phyloP scores from a whole-genome alignment of 2,113 vertebrate species.

The Anguilla rostrata region DNA sequence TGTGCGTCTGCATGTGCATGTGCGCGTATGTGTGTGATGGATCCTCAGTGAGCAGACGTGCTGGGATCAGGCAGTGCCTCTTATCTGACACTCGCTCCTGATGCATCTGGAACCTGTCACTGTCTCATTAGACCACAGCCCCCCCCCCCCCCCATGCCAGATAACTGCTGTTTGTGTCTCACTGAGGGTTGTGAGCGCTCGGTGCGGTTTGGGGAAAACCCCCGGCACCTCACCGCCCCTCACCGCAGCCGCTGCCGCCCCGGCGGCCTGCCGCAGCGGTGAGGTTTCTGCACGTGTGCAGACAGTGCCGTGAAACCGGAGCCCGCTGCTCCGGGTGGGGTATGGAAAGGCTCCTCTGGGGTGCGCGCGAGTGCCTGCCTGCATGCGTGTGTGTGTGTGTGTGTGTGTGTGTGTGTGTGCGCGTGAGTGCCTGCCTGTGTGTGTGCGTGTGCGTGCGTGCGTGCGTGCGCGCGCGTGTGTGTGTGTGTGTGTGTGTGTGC shows the following conservation, averaged over 20 bases:
- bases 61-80: background rate
- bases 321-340: conserved; percentile 45
- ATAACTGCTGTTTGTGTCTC: background rate
- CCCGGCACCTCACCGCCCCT: too few relatives aligned
- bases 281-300: conserved; percentile 40
- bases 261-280: too few relatives aligned
- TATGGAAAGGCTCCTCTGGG: background rate
- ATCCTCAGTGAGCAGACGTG: background rate
- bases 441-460: too few relatives aligned
- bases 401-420: too few relatives aligned
- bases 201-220: background rate
- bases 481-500: too few relatives aligned
- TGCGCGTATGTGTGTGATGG: background rate
- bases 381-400: too few relatives aligned
- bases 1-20: conserved; percentile 21
- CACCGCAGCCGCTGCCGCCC: background rate
- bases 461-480: too few relatives aligned
- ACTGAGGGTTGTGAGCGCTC: background rate
- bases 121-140: background rate
- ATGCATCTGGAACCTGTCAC: background rate
- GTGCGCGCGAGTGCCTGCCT: background rate
- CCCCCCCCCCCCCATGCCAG: background rate
- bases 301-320: conserved; percentile 49
- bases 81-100: background rate
- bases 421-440: too few relatives aligned